Percentiles rank a stretch among this genome's conserved stretches.
Conservation (phyloP, 2,888 invertebrate genomes). For the Aleiodes testaceus region DNA sequence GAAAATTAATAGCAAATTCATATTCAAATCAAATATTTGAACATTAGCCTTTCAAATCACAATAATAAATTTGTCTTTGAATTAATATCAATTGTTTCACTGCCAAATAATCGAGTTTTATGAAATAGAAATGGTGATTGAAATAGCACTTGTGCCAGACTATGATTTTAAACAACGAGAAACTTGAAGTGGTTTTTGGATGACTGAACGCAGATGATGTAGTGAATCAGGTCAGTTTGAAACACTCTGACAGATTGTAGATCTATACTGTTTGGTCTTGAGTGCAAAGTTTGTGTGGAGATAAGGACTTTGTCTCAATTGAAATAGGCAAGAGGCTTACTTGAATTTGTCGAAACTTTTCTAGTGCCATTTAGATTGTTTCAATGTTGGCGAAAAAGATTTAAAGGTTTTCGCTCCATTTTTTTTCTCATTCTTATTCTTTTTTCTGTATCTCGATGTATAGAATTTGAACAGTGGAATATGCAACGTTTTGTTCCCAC, state of each 20-base stretch:
- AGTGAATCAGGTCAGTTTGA: constrained; percentile 24
- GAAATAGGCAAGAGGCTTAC: constrained; percentile 10
- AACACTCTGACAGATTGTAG: constrained; percentile 22
- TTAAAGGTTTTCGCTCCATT: background rate
- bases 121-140: background rate
- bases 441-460: background rate
- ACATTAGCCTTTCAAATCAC: too few relatives aligned
- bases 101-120: constrained; percentile 39
- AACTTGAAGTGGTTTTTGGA: constrained; percentile 15
- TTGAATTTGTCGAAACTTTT: constrained; percentile 10
- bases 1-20: constrained; percentile 47
- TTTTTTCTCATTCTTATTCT: too few relatives aligned
- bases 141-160: background rate
- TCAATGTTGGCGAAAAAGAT: background rate
- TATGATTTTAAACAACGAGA: constrained; percentile 6
- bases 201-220: background rate
- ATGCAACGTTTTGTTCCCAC: constrained; percentile 5
- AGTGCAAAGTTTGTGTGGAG: constrained; percentile 22
- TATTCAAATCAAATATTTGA: constrained; percentile 38
- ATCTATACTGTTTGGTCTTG: constrained; percentile 8
- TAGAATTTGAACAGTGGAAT: constrained; percentile 2
- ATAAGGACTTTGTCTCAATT: constrained; percentile 28
- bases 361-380: background rate
- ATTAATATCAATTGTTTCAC: too few relatives aligned
- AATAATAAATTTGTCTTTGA: too few relatives aligned